Base-by-base conservation (phyloP, 2,113 vertebrate genomes). In the Noturus placidus region DNA sequence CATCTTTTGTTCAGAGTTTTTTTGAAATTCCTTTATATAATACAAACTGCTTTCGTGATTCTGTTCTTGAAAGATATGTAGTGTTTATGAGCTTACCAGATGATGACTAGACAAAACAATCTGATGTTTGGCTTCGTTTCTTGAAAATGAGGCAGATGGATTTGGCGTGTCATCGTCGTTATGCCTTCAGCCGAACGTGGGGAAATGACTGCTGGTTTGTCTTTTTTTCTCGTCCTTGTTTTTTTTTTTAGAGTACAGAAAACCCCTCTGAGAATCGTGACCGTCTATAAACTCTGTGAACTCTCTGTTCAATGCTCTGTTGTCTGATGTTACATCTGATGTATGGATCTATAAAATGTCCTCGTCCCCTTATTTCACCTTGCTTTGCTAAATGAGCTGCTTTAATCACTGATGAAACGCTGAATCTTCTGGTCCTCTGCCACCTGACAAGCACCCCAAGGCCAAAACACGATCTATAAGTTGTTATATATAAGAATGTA, bases 351-450 rank as follows among this genome's bases (percentile, higher is more conserved):
- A 46, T 63, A 63, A 86, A 86, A 78, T 22, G 72, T 63, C 84
- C 84, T 76, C 5, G 35, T 76, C 67, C 17, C 57, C 30, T 56
- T 76, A 56, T 61, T 77, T 78, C 84, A 86, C 72, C 72, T 86
- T 61, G 83, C 35, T 84, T 56, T 84, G 67, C 65, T 84, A 72
- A 84, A 84, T 56, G 69, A 84, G 84, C 52, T 77, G 84, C 70
- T 85, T 76, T 85, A 76, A 85, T 85, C 70, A 46, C 69, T 27
- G 11, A 4, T 77, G 54, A 85, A 74, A 38, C 20, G 83, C 65
- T 74, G 83, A 74, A 74, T 52, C 54, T 61, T 74, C 83, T 35
- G 54, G 13, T 77, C 42, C 30, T 30, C 14, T 61, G 54, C 70
- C 84, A 61, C 25, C 46, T 38, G 14, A 61, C 35, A 61, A 42